Evolutionary conservation across 2,113 vertebrate genomes (phyloP).

Genomic region (Mormyrus lacerda): DNA sequence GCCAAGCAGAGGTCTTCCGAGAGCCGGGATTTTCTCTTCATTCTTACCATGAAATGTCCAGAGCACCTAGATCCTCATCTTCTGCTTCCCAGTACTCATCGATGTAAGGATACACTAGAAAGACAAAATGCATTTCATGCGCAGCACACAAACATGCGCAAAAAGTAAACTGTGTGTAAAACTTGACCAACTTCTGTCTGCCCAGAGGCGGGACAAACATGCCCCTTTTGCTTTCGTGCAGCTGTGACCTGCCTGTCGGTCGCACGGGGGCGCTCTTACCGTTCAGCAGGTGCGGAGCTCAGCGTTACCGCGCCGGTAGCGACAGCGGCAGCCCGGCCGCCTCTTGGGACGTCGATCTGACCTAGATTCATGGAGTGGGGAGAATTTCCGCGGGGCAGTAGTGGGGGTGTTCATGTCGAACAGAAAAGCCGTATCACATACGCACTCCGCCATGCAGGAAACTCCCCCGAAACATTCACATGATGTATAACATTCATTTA

Average conservation of each 20-base stretch:
- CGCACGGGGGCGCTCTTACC: not conserved
- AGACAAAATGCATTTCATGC: not conserved
- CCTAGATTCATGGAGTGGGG: not conserved
- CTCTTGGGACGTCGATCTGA: not conserved
- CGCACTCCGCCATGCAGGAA: not conserved
- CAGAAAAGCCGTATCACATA: not conserved
- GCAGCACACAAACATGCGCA: not conserved
- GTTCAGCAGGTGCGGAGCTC: not conserved
- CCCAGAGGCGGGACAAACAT: not conserved
- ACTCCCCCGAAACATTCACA: not conserved
- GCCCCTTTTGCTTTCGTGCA: not conserved
- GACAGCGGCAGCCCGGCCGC: not conserved
- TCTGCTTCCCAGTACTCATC: not conserved
- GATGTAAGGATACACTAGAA: not conserved
- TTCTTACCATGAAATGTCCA: not conserved
- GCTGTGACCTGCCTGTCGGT: not conserved
- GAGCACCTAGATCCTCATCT: not conserved
- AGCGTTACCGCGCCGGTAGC: not conserved
- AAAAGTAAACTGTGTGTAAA: not conserved
- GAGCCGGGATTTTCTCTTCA: not conserved
- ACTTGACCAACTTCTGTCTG: not conserved
- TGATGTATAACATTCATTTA: not conserved
- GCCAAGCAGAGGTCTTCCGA: not conserved
- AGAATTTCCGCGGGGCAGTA: not conserved
- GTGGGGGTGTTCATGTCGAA: not conserved